A percentile compares a stretch with the other conserved stretches of the same genome.
These are phyloP conservation scores for Monodelphis domestica DNA, from an alignment of 2,797 vertebrate genomes.

Conservation along the genomic window DNA sequence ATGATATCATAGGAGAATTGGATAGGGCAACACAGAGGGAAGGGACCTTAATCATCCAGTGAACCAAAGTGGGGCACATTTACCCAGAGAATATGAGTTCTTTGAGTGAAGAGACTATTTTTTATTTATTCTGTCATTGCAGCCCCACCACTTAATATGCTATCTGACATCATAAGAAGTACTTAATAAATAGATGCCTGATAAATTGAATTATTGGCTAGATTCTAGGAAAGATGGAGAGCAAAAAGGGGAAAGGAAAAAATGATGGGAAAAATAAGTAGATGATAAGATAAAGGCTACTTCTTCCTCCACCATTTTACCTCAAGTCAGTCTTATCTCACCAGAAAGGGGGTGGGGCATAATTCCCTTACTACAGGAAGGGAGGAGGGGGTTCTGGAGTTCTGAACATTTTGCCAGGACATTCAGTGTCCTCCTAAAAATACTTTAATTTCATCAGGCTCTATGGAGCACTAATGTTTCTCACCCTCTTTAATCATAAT, in stretches of 20 bases:
- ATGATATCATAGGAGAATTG: neutral
- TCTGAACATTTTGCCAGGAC: neutral
- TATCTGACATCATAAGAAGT: neutral
- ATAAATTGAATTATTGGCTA: neutral
- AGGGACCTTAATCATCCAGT: neutral
- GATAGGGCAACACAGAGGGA: neutral
- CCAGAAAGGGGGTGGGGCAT: neutral
- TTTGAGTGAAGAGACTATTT: neutral
- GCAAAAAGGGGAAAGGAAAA: neutral
- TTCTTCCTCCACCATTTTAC: neutral
- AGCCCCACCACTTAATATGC: neutral
- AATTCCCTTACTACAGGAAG: neutral
- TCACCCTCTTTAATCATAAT: slow-evolving; percentile 52
- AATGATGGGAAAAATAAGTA: neutral
- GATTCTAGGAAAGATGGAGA: neutral
- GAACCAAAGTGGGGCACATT: neutral
- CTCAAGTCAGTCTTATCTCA: neutral
- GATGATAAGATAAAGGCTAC: neutral
- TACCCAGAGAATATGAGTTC: neutral
- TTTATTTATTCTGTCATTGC: neutral
- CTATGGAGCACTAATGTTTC: slow-evolving; percentile 56
- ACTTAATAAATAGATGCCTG: neutral
- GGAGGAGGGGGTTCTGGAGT: neutral
- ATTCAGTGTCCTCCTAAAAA: slow-evolving; percentile 39
- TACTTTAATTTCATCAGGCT: slow-evolving; percentile 60